Base-by-base conservation (phyloP, 2,797 vertebrate genomes). In the Thalassophryne amazonica region DNA sequence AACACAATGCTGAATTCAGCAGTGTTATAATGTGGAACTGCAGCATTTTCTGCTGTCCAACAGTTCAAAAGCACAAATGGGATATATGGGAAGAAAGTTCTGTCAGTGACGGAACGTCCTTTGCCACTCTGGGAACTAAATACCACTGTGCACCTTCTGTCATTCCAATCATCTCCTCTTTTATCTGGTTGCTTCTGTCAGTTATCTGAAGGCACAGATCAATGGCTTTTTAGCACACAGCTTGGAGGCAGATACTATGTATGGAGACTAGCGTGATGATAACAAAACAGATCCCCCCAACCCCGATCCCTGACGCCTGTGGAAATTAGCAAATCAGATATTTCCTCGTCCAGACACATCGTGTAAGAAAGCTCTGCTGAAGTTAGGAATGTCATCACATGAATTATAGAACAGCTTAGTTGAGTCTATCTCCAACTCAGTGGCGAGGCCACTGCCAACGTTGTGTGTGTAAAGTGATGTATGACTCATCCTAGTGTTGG, bases 401-500 rank as follows among this genome's bases (percentile, higher is more conserved):
- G 69, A 78, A 86, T 84, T 82, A 82, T 74, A 58, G 60, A 84
- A 63, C 28, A 11, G 56, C 48, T 83, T 74, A 76, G 69, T 56
- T 55, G 72, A 77, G 70, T 69, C 72, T 58, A 81, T 82, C 74
- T 78, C 38, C 63, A 83, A 77, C 71, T 74, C 69, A 67, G 57
- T 55, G 58, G 56, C 33, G 64, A 64, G 47, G 36, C 69, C 51
- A 60, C 40, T 33, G 60, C 59, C 73, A 70, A 77, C 53, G 55
- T 5, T 43, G 56, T 51, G 47, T 70, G 60, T 66, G 78, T 60
- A 58, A 54, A 64, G 63, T 69, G 63, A 73, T 72, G 79, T 60
- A 76, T 83, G 84, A 88, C 73, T 88, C 86, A 88, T 67, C 58
- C 55, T 20, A 11, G 50, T 70, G 73, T 81, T 81, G 69, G 69